Evolutionary conservation across 2,113 vertebrate species (phyloP), one percentile per base, ranked within the genome.

Genomic region (Saguinus midas): DNA sequence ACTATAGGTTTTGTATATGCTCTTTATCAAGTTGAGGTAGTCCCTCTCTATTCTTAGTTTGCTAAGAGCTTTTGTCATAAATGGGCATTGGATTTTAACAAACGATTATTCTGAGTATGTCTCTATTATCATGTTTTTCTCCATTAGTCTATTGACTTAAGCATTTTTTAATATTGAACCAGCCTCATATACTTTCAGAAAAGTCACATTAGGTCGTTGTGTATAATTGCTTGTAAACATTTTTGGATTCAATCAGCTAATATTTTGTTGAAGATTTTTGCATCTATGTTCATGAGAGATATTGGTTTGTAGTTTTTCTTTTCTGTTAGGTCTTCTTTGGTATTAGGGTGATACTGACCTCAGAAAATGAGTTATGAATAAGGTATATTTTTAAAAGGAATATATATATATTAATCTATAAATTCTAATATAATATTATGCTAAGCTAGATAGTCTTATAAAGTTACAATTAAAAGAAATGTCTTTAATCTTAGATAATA

Each of bases 401-500:
- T 52, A 52, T 50, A 55, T 50, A 55, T 6, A 32, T 61, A 32
- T 66, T 48, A 57, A 57, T 58, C 58, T 78, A 7, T 82, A 76
- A 94, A 64, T 4, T 84, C 16, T 76, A 43, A 66, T 52, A 64
- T 83, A 43, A 66, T 52, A 64, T 27, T 43, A 82, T 55, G 27
- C 23, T 79, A 57, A 78, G 32, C 25, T 78, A 43, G 76, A 23
- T 68, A 70, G 17, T 40, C 35, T 78, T 13, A 80, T 72, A 72
- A 57, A 80, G 32, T 43, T 43, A 29, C 80, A 87, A 89, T n/a
- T 87, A n/a, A 75, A 94, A 50, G 23, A 91, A 91, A 96, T 97
- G 87, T 87, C 90, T 81, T 96, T 96, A 81, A 88, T 89, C 92
- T 72, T 72, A 85, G 88, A 83, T 72, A 98, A 73, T 55, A 97